A percentile compares a stretch with the other conserved stretches of the same genome.
Conservation (phyloP, 2,113 vertebrate species). For the Canis aureus region DNA sequence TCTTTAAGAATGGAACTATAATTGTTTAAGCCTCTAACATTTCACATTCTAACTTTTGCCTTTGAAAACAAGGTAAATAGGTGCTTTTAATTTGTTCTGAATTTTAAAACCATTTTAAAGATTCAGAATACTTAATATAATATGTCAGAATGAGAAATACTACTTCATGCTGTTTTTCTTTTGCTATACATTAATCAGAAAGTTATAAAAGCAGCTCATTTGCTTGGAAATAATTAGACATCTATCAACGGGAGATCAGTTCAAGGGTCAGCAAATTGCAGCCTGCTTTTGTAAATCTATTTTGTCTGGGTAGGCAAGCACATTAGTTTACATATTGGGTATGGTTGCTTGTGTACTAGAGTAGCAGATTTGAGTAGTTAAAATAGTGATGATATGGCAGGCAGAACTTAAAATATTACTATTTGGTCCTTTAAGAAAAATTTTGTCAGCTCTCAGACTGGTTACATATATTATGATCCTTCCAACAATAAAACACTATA, state of each 20-base stretch:
- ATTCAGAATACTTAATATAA: not conserved
- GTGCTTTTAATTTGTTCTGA: not conserved
- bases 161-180: not conserved
- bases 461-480: not conserved
- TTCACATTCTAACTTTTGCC: conserved; percentile 35
- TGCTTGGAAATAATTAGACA: conserved; percentile 56
- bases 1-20: conserved; percentile 14
- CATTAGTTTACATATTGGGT: not conserved
- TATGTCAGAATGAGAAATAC: conserved; percentile 7
- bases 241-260: not conserved
- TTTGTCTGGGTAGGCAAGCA: not conserved
- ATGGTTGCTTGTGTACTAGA: not conserved
- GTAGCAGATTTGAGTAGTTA: not conserved
- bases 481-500: not conserved
- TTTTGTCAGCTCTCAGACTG: not conserved
- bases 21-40: not conserved
- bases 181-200: not conserved
- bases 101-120: conserved; percentile 48
- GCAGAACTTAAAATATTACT: not conserved
- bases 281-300: not conserved
- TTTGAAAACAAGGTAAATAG: conserved; percentile 4
- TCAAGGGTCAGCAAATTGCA: conserved; percentile 7
- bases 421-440: not conserved
- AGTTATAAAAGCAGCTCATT: not conserved
- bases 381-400: not conserved